Conservation (phyloP, 1,140 invertebrate species). For the Plectrocnemia conspersa region DNA sequence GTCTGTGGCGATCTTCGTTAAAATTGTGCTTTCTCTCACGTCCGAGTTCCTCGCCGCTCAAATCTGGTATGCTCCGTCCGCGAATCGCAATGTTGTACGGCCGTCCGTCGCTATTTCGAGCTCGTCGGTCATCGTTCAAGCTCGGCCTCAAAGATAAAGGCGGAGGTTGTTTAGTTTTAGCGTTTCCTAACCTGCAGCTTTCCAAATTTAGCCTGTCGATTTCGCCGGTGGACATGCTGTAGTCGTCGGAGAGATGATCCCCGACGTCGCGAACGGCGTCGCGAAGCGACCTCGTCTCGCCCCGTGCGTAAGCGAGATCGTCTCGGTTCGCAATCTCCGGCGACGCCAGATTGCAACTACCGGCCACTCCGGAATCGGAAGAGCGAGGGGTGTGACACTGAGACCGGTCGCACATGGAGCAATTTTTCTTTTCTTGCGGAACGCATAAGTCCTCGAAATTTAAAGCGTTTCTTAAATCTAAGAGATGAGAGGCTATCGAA, state of each 20-base stretch:
- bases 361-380: slow-evolving; percentile 78
- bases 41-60: slow-evolving; percentile 35
- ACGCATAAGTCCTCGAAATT: too few species aligned
- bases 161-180: too few species aligned
- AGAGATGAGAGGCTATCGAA: too few species aligned
- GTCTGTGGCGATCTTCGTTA: not conserved
- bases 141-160: slow-evolving; percentile 49
- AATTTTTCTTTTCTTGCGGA: slow-evolving; percentile 47
- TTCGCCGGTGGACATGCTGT: slow-evolving; percentile 34
- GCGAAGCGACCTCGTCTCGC: slow-evolving; percentile 30
- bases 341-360: slow-evolving; percentile 67
- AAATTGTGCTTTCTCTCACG: not conserved
- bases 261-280: slow-evolving; percentile 10
- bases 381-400: slow-evolving; percentile 62
- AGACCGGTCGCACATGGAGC: slow-evolving; percentile 57
- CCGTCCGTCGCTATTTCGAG: not conserved
- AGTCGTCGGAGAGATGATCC: slow-evolving; percentile 23
- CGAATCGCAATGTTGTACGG: slow-evolving; percentile 33
- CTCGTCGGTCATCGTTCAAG: slow-evolving; percentile 39
- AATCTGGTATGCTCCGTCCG: slow-evolving; percentile 48
- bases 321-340: slow-evolving; percentile 53
- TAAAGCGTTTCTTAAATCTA: too few species aligned
- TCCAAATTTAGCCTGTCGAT: slow-evolving; percentile 54
- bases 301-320: slow-evolving; percentile 37
- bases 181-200: slow-evolving; percentile 54